These are phyloP conservation scores for Chrysemys picta DNA, from an alignment of 2,113 vertebrate genomes.

Conservation along the genomic window DNA sequence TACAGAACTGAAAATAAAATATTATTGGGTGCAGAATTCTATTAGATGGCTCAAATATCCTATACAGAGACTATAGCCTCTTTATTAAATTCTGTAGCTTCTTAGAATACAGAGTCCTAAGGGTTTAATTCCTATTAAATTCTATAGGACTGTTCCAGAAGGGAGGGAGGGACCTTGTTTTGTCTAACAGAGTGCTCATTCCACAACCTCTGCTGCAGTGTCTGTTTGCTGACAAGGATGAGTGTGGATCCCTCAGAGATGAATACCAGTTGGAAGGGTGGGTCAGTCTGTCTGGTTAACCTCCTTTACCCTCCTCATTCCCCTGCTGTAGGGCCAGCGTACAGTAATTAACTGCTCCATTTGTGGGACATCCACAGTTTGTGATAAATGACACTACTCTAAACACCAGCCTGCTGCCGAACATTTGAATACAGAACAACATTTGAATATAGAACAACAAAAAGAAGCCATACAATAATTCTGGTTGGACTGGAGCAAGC, in stretches of 20 bases:
- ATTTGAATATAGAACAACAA: background rate
- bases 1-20: background rate
- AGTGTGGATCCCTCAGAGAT: background rate
- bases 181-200: background rate
- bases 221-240: background rate
- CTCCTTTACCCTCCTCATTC: background rate
- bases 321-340: background rate
- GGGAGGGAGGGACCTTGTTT: background rate
- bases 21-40: background rate
- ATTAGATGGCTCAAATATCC: background rate
- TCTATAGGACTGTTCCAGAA: background rate
- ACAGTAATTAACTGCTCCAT: background rate
- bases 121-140: background rate
- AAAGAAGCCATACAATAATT: background rate
- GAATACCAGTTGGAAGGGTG: background rate
- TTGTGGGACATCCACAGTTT: background rate
- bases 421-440: background rate
- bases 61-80: background rate
- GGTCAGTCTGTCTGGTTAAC: background rate
- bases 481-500: background rate
- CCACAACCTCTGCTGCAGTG: background rate
- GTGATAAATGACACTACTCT: background rate
- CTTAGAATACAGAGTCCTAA: background rate
- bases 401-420: accelerated
- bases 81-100: background rate